Conservation (phyloP, 2,113 vertebrate genomes). For the Emberiza fucata region DNA sequence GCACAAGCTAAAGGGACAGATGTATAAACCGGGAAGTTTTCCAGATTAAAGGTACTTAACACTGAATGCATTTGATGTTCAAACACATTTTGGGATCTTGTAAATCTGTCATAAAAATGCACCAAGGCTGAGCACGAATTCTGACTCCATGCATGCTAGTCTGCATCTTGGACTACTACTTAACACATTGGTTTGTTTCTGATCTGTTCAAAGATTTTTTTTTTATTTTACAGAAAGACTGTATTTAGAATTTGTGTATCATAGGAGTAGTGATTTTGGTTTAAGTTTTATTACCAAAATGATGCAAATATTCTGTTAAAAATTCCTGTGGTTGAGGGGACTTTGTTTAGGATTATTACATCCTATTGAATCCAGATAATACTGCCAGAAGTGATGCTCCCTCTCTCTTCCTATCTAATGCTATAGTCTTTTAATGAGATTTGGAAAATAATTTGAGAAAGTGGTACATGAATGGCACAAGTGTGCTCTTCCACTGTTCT, state of each 20-base stretch:
- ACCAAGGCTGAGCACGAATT: neutral
- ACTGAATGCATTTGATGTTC: neutral
- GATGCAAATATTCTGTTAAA: neutral
- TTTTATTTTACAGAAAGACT: neutral
- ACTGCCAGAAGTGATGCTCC: neutral
- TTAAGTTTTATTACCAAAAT: neutral
- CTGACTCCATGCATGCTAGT: neutral
- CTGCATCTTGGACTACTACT: neutral
- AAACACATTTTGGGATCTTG: neutral
- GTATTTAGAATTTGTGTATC: neutral
- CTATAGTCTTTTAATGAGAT: neutral
- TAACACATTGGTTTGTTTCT: neutral
- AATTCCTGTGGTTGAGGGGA: neutral
- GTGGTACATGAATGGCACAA: neutral
- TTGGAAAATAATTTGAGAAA: neutral
- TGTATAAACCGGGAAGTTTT: neutral
- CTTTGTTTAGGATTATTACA: neutral
- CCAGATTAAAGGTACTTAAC: constrained; percentile 20
- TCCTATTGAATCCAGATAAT: neutral
- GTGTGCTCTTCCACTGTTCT: neutral
- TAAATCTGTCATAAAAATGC: neutral
- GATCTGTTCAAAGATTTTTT: neutral
- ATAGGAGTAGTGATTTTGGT: neutral
- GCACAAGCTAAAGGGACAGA: neutral
- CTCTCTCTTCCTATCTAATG: neutral